Conservation (phyloP, 37 sponge, comb jelly and placozoan genomes). For the Amphimedon queenslandica region DNA sequence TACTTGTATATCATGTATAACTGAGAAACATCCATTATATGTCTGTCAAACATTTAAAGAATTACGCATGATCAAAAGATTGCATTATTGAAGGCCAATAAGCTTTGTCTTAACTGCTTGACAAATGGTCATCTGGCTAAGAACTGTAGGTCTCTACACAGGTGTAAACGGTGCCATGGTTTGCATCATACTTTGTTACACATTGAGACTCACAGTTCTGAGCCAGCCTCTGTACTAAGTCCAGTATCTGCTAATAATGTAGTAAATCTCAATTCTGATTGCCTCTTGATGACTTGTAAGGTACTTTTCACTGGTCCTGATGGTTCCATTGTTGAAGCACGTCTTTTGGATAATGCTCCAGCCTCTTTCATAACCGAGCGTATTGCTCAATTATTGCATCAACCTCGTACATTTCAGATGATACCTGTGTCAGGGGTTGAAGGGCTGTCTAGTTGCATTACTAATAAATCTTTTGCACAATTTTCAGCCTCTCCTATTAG, state of each 20-base stretch:
- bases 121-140: slow-evolving; percentile 28
- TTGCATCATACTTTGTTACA: slow-evolving; percentile 51
- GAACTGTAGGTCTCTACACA: slow-evolving; percentile 36
- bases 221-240: background rate
- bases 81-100: slow-evolving; percentile 15
- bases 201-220: background rate
- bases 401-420: slow-evolving; percentile 23
- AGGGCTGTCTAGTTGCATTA: slow-evolving; percentile 20
- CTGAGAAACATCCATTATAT: slow-evolving; percentile 44
- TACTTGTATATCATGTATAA: slow-evolving; percentile 28
- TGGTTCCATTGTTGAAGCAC: slow-evolving; percentile 43
- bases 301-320: slow-evolving; percentile 34
- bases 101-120: slow-evolving; percentile 24
- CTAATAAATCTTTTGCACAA: slow-evolving; percentile 20
- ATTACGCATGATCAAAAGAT: slow-evolving; percentile 30
- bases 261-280: slow-evolving; percentile 14
- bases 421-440: slow-evolving; percentile 38
- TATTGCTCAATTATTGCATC: slow-evolving; percentile 27
- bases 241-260: slow-evolving; percentile 13
- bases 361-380: slow-evolving; percentile 44
- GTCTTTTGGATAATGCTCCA: slow-evolving; percentile 36
- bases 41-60: slow-evolving; percentile 26
- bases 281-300: slow-evolving; percentile 31
- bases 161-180: slow-evolving; percentile 42
- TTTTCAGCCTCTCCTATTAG: slow-evolving; percentile 26